Percentiles rank a stretch among this genome's conserved stretches.
Conservation (phyloP, 2,888 invertebrate genomes). For the Mactromeris polynyma region DNA sequence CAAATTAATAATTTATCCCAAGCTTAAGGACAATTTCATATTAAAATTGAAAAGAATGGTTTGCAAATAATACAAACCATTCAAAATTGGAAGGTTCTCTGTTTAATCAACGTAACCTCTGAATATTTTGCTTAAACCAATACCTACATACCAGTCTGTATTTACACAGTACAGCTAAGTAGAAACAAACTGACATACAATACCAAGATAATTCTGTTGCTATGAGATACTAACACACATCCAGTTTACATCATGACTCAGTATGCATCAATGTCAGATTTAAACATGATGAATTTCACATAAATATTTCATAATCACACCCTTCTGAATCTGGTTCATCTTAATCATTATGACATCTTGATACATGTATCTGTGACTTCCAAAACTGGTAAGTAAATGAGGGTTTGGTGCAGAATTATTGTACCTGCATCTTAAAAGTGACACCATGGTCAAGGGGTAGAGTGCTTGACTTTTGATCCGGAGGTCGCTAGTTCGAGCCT, state of each 20-base stretch:
- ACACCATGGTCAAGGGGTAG: no score
- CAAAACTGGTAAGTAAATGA: no score
- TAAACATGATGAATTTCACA: not conserved
- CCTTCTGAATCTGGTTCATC: not conserved
- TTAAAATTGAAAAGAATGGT: no score
- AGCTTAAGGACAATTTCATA: no score
- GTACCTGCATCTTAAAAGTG: no score
- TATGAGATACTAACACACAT: not conserved
- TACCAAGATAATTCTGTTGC: conserved; percentile 13
- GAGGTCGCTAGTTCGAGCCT: no score
- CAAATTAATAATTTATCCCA: no score
- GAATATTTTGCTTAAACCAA: not conserved
- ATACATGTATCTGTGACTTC: no score
- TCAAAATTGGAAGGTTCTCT: not conserved
- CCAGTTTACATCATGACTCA: conserved; percentile 10
- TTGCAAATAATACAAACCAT: not conserved
- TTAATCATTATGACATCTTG: no score
- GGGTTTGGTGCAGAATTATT: no score
- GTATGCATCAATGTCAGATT: not conserved
- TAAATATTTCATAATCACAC: not conserved
- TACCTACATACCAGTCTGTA: not conserved
- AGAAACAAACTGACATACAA: conserved; percentile 23
- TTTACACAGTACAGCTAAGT: not conserved
- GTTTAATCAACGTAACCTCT: not conserved
- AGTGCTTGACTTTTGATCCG: no score